These are phyloP conservation scores for Sipunculus nudus DNA, from an alignment of 2,888 invertebrate genomes.

Conservation along the genomic window DNA sequence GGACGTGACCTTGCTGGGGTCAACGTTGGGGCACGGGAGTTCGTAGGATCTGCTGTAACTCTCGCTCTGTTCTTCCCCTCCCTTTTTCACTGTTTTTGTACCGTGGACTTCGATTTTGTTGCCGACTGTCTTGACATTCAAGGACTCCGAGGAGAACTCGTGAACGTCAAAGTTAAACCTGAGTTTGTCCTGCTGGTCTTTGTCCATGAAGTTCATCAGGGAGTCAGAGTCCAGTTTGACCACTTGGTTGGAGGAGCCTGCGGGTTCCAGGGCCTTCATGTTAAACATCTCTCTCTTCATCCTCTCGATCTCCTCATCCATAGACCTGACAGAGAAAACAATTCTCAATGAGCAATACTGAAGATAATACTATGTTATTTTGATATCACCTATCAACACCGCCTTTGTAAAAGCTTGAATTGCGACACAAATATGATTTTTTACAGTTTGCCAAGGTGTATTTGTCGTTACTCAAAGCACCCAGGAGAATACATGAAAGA, in stretches of 20 bases:
- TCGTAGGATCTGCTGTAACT: slow-evolving; percentile 37
- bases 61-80: slow-evolving; percentile 25
- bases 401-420: too few relatives aligned
- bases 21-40: slow-evolving; percentile 26
- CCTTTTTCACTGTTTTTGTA: slow-evolving; percentile 21
- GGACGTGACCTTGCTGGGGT: slow-evolving; percentile 30
- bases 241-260: slow-evolving; percentile 5
- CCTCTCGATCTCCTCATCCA: slow-evolving; percentile 2
- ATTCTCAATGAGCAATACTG: too few relatives aligned
- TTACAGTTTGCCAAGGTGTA: too few relatives aligned
- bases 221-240: slow-evolving; percentile 19
- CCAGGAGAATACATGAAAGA: too few relatives aligned
- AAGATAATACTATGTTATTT: too few relatives aligned
- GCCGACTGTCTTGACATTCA: slow-evolving; percentile 33
- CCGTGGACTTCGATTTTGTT: slow-evolving; percentile 39
- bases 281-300: slow-evolving; percentile 11
- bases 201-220: slow-evolving; percentile 14
- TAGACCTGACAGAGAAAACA: too few relatives aligned
- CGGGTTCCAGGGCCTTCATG: background rate
- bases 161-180: slow-evolving; percentile 35
- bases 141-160: slow-evolving; percentile 29
- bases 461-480: too few relatives aligned
- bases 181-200: slow-evolving; percentile 15
- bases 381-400: too few relatives aligned
- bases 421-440: too few relatives aligned